Percentiles rank a stretch among this genome's conserved stretches.
phyloP scores from a whole-genome alignment of 2,113 vertebrate genomes.

The Felis chaus region DNA sequence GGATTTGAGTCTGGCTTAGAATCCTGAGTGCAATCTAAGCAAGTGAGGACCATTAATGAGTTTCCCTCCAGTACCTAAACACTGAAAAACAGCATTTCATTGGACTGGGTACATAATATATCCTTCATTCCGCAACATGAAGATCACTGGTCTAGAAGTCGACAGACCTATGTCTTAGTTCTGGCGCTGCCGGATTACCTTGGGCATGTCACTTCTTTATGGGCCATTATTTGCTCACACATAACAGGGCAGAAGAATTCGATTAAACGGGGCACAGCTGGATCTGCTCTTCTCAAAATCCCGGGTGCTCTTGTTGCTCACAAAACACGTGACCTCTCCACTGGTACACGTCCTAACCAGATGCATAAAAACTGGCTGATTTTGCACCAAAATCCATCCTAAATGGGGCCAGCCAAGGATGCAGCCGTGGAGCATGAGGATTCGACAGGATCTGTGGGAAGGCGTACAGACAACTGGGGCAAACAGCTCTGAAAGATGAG shows the following conservation, averaged over 20 bases:
- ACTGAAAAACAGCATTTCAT: background rate
- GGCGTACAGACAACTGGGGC: background rate
- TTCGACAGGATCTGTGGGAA: background rate
- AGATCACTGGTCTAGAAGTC: background rate
- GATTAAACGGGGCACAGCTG: background rate
- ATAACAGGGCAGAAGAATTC: background rate
- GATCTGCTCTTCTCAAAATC: background rate
- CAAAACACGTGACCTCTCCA: background rate
- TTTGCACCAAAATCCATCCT: background rate
- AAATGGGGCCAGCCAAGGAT: background rate
- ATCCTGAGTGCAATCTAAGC: background rate
- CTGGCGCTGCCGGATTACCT: background rate
- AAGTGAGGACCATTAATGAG: background rate
- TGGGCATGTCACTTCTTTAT: background rate
- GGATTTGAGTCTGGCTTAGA: background rate
- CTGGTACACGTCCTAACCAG: background rate
- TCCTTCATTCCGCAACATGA: background rate
- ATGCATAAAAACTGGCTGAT: background rate
- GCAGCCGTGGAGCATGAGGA: background rate
- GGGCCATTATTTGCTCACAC: background rate
- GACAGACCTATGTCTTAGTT: background rate
- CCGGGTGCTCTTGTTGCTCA: background rate
- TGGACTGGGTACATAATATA: background rate
- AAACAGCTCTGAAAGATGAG: background rate
- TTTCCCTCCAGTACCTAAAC: background rate